These are phyloP conservation scores for Choloepus didactylus DNA, from an alignment of 2,797 vertebrate species.

Conservation along the genomic window DNA sequence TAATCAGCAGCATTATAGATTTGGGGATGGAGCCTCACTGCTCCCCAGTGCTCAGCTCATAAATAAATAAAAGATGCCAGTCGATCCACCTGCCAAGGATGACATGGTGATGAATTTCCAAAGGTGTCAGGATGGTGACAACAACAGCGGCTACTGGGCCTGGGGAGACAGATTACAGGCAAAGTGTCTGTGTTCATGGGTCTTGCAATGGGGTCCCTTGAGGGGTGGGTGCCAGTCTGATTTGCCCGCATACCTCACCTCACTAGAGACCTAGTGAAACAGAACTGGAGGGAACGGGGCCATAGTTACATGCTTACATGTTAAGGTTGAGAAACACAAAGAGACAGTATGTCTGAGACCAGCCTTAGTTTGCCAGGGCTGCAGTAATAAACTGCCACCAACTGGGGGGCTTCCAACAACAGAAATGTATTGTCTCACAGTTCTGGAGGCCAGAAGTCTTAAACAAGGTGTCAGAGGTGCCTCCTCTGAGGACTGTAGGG, in stretches of 20 bases:
- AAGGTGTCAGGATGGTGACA: slow-evolving; percentile 67
- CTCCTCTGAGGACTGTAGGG: too few relatives aligned
- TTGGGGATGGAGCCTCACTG: slow-evolving; percentile 40
- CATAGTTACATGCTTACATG: neutral
- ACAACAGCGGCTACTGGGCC: neutral
- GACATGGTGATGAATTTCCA: slow-evolving; percentile 73
- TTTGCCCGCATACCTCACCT: neutral
- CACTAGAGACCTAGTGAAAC: neutral
- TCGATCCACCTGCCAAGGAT: slow-evolving; percentile 70
- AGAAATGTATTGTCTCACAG: too few relatives aligned
- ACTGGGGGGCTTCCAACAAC: too few relatives aligned
- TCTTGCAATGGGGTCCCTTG: neutral
- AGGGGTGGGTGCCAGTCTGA: neutral
- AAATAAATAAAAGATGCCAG: slow-evolving; percentile 69
- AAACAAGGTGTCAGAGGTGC: too few relatives aligned
- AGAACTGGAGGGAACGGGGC: neutral
- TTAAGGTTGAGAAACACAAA: neutral
- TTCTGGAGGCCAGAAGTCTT: too few relatives aligned
- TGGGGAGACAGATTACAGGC: neutral
- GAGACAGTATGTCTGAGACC: neutral
- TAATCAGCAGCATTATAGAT: slow-evolving; percentile 59
- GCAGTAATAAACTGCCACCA: too few relatives aligned
- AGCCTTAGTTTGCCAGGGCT: too few relatives aligned
- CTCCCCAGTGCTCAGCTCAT: slow-evolving; percentile 73
- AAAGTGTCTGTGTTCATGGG: neutral